A percentile compares a stretch with the other conserved stretches of the same genome.
Conservation (phyloP, 2,888 invertebrate genomes). For the Prenolepis imparis region DNA sequence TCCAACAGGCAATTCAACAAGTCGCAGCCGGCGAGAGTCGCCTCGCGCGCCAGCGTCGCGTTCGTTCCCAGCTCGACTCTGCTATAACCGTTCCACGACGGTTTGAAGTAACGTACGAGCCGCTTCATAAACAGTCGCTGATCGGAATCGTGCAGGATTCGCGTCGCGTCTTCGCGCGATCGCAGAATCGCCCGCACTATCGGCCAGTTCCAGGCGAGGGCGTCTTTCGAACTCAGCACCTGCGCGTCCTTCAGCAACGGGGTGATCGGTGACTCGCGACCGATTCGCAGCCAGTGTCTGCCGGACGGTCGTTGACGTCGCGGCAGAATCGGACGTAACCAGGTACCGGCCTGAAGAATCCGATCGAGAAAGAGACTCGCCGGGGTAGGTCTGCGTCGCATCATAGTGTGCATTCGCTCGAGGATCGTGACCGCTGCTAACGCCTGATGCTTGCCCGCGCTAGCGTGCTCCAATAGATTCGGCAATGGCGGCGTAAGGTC, state of each 20-base stretch:
- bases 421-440: constrained; percentile 94
- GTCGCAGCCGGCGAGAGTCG: constrained; percentile 91
- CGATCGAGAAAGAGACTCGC: constrained; percentile 94
- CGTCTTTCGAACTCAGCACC: constrained; percentile 93
- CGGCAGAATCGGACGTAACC: constrained; percentile 81
- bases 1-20: constrained; percentile 92
- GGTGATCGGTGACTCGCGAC: constrained; percentile 82
- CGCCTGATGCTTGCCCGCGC: constrained; percentile 93
- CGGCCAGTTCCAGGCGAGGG: constrained; percentile 96
- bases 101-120: constrained; percentile 94
- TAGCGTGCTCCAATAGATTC: constrained; percentile 92
- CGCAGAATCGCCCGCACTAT: constrained; percentile 89
- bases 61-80: constrained; percentile 91
- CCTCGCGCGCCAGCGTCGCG: constrained; percentile 87
- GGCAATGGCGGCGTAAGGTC: constrained; percentile 94
- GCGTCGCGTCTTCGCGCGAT: constrained; percentile 87
- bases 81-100: constrained; percentile 95
- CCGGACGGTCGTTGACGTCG: constrained; percentile 79
- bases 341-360: constrained; percentile 88
- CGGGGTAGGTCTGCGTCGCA: constrained; percentile 93
- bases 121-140: constrained; percentile 91
- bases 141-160: constrained; percentile 89
- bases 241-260: constrained; percentile 91
- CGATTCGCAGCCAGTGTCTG: constrained; percentile 80
- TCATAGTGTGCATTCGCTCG: constrained; percentile 92